These are phyloP conservation scores for Mus spicilegus DNA, from an alignment of 2,113 vertebrate genomes.

Conservation along the genomic window DNA sequence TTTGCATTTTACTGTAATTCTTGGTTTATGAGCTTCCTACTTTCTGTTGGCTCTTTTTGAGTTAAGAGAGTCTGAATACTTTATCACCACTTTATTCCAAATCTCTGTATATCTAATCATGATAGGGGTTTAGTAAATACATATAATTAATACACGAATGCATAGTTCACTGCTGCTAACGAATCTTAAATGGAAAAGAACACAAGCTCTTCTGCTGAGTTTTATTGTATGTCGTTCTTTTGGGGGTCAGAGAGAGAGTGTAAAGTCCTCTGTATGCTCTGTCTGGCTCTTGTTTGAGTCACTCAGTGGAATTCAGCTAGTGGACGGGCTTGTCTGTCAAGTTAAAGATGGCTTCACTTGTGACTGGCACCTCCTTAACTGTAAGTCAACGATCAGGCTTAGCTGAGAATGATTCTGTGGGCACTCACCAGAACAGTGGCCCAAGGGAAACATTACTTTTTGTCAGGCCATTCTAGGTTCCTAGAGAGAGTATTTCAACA, in stretches of 20 bases:
- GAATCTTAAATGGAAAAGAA: slow-evolving; percentile 14
- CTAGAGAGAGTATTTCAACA: neutral
- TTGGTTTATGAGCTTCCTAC: neutral
- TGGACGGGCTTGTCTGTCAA: neutral
- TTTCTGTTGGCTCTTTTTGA: neutral
- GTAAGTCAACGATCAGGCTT: neutral
- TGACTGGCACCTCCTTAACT: neutral
- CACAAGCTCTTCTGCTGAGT: neutral
- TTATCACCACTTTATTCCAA: slow-evolving; percentile 25
- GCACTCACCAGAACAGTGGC: neutral
- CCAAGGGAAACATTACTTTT: neutral
- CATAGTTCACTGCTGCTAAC: neutral
- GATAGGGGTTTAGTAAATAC: slow-evolving; percentile 41
- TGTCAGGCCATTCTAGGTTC: neutral
- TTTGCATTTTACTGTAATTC: neutral
- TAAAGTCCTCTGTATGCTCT: neutral
- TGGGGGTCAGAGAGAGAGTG: neutral
- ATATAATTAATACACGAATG: neutral
- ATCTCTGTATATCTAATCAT: neutral
- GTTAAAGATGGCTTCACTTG: neutral
- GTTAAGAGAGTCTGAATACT: slow-evolving; percentile 7
- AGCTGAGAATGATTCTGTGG: neutral
- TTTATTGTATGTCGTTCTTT: neutral
- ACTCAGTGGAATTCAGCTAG: neutral
- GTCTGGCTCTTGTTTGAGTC: neutral